phyloP scores from a whole-genome alignment of 1,140 invertebrate genomes.

The Drosophila grimshawi region DNA sequence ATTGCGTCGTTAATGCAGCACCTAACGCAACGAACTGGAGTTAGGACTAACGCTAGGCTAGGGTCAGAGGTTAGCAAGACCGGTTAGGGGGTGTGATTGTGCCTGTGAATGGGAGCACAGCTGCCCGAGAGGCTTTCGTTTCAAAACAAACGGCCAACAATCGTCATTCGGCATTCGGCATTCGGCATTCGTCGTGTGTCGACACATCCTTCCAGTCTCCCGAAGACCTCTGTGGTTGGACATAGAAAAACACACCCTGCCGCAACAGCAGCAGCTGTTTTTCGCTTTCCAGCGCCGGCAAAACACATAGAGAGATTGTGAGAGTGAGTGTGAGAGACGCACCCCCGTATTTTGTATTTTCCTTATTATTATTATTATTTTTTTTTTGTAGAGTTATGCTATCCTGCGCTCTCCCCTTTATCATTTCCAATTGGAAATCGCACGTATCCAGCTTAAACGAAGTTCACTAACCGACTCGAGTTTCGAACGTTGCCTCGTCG shows the following conservation, averaged over 20 bases:
- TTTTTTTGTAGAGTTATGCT: constrained; percentile 49
- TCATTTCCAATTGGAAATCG: constrained; percentile 69
- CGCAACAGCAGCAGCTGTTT: constrained; percentile 58
- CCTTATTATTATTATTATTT: not conserved
- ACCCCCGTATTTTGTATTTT: constrained; percentile 22
- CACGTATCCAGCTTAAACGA: constrained; percentile 39
- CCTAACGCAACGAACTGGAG: constrained; percentile 45
- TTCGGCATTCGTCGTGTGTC: not conserved
- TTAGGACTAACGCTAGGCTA: not conserved
- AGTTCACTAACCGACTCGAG: constrained; percentile 70
- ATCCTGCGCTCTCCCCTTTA: constrained; percentile 54
- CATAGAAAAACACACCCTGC: constrained; percentile 50
- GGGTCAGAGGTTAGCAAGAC: not conserved
- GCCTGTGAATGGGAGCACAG: constrained; percentile 49
- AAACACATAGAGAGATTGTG: constrained; percentile 8
- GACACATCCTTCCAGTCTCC: constrained; percentile 61
- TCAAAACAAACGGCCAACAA: constrained; percentile 71
- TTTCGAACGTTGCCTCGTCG: constrained; percentile 65
- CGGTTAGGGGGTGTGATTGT: not conserved
- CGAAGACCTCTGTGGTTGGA: constrained; percentile 54
- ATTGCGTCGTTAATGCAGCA: constrained; percentile 79
- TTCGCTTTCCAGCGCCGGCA: constrained; percentile 49
- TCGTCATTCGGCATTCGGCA: constrained; percentile 14
- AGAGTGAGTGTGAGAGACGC: constrained; percentile 3
- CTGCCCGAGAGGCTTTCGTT: constrained; percentile 64